Evolutionary conservation across 2,113 vertebrate genomes (phyloP), one percentile per base, ranked within the genome.

Genomic region (Myotis brandtii): DNA sequence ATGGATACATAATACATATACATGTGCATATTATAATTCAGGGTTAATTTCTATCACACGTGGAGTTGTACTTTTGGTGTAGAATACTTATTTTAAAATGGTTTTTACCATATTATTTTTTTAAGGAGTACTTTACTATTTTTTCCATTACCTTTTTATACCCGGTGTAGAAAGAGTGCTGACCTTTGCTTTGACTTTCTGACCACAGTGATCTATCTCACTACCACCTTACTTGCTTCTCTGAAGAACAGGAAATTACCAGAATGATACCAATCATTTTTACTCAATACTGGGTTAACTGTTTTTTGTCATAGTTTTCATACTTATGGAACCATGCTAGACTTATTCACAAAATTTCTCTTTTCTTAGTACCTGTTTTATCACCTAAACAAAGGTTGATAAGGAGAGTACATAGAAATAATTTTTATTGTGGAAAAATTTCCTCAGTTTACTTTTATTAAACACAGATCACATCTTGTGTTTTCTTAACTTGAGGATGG

Each of bases 231-330:
- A 48, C 75, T 86, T 76, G n/a, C 37, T 81, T 89, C 59, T 95
- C 72, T 95, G 86, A 95, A 96, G 93, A 93, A 95, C 92, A 97
- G 96, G 90, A 96, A 96, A 69, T 94, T 89, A 92, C 90, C 43
- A 95, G 59, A 95, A 82, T 95, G 92, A 95, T 77, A 86, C 32
- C 75, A 52, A n/a, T 93, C 93, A 87, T 94, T 95, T 89, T 84
- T 92, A 67, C 54, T 80, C 67, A 82, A 46, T 86, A 62, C 32
- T 64, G 3, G 30, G 66, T 89, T 81, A 72, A 64, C 18, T 21
- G 6, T 96, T 93, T 95, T 80, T 79, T 93, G 66, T 94, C 66
- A 30, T 83, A 56, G 37, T 37, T 96, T 93, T 90, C 80, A 62
- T 73, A 89, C 32, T 95, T 93, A 73, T 5, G 86, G 46, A 88